Conservation (phyloP, 2,797 vertebrate species). For the Chloroceryle amazona region DNA sequence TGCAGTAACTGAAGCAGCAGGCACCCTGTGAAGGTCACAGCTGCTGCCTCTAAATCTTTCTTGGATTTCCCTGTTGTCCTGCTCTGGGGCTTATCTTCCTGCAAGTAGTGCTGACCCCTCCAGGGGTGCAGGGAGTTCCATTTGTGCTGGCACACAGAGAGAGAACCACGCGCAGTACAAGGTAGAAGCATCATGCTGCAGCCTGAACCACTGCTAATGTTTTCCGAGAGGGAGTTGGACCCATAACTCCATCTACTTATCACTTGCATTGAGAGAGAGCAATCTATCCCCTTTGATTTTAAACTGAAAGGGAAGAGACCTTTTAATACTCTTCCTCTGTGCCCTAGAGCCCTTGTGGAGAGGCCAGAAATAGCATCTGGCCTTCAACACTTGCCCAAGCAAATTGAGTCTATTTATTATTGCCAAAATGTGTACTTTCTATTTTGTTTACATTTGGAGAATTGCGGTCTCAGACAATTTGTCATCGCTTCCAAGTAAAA, state of each 20-base stretch:
- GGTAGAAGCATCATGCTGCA: neutral
- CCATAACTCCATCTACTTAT: neutral
- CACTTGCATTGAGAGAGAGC: neutral
- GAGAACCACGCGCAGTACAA: fast-evolving
- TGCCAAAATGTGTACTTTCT: conserved; percentile 1
- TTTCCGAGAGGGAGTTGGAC: neutral
- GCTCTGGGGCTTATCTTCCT: neutral
- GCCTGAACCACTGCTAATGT: neutral
- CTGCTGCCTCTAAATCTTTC: neutral
- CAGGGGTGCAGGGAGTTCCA: neutral
- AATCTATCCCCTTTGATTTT: neutral
- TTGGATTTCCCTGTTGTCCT: neutral
- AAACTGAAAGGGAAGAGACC: neutral
- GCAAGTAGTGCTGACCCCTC: neutral
- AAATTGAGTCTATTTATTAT: conserved; percentile 4
- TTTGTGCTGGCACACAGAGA: fast-evolving
- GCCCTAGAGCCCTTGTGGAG: neutral
- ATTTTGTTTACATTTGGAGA: conserved; percentile 19
- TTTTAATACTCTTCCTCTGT: neutral
- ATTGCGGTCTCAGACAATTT: neutral
- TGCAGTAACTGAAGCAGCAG: neutral
- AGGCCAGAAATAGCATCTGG: neutral
- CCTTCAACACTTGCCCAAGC: neutral
- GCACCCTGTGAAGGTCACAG: neutral
- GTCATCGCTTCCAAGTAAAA: conserved; percentile 12